A percentile compares a stretch with the other conserved stretches of the same genome.
Conservation (phyloP, 2,888 invertebrate genomes). For the Bembecia ichneumoniformis region DNA sequence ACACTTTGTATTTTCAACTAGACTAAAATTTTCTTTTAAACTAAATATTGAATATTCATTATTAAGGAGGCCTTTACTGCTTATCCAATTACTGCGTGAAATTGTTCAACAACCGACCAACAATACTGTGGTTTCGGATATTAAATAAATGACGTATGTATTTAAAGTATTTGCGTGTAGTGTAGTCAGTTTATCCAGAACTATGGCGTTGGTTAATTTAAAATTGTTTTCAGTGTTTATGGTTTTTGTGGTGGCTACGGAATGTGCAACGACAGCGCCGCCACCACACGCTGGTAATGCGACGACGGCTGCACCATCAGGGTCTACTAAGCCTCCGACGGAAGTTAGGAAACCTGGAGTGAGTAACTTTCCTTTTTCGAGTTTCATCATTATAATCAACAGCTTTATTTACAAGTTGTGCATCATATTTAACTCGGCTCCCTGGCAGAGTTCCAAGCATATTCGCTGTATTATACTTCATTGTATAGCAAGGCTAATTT, state of each 20-base stretch:
- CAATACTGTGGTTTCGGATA: constrained; percentile 7
- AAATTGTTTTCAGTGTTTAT: constrained; percentile 13
- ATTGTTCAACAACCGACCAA: background rate
- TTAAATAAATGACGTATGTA: constrained; percentile 3
- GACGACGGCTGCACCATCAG: constrained; percentile 6
- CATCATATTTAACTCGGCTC: too few species aligned
- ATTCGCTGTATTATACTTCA: too few species aligned
- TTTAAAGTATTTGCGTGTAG: constrained; percentile 6
- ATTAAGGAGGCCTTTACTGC: constrained; percentile 9
- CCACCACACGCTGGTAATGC: constrained; percentile 8
- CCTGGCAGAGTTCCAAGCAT: too few species aligned
- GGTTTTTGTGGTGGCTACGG: constrained; percentile 10
- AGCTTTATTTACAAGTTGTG: too few species aligned
- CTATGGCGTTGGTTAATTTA: constrained; percentile 17
- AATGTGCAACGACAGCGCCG: constrained; percentile 17
- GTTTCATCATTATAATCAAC: too few species aligned
- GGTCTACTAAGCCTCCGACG: constrained; percentile 8
- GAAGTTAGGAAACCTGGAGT: background rate
- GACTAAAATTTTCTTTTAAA: constrained; percentile 9
- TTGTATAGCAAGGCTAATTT: too few species aligned
- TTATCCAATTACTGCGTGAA: constrained; percentile 6
- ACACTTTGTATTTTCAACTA: constrained; percentile 8
- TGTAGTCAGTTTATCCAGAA: constrained; percentile 2
- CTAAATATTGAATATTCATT: constrained; percentile 16
- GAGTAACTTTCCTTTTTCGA: background rate